Evolutionary conservation across 2,888 invertebrate genomes (phyloP).

Genomic region (Tineola bisselliella): DNA sequence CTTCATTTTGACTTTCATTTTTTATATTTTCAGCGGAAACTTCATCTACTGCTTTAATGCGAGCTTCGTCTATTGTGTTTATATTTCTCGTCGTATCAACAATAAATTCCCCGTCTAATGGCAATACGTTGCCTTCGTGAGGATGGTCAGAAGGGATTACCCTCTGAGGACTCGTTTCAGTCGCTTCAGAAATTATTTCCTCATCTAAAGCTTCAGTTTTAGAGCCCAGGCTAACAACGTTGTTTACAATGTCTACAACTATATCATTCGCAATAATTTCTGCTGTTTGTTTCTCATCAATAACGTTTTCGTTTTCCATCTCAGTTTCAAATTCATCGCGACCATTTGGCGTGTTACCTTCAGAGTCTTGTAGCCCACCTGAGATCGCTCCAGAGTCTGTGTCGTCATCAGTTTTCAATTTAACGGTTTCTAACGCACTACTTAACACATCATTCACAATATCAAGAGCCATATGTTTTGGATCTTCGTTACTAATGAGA

Average conservation of each 20-base stretch:
- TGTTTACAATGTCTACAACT: slow-evolving; percentile 41
- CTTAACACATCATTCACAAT: slow-evolving; percentile 62
- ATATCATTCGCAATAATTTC: slow-evolving; percentile 47
- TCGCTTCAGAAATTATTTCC: background rate
- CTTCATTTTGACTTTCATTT: slow-evolving; percentile 44
- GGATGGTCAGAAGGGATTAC: slow-evolving; percentile 44
- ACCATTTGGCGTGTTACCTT: slow-evolving; percentile 58
- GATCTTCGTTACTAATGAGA: slow-evolving; percentile 35
- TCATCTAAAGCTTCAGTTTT: slow-evolving; percentile 25
- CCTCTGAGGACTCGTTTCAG: slow-evolving; percentile 33
- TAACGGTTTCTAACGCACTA: slow-evolving; percentile 53
- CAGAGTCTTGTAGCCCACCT: slow-evolving; percentile 45
- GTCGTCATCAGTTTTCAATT: slow-evolving; percentile 53
- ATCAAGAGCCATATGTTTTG: slow-evolving; percentile 51
- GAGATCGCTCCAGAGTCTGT: slow-evolving; percentile 61
- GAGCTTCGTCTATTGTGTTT: slow-evolving; percentile 14
- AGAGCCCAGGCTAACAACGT: slow-evolving; percentile 28
- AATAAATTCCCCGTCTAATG: slow-evolving; percentile 54
- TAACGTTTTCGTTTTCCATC: slow-evolving; percentile 38
- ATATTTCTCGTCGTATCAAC: slow-evolving; percentile 36
- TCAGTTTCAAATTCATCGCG: slow-evolving; percentile 56
- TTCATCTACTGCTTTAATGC: slow-evolving; percentile 22
- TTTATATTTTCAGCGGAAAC: slow-evolving; percentile 41
- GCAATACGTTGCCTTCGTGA: slow-evolving; percentile 54
- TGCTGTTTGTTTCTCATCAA: slow-evolving; percentile 40